These are phyloP conservation scores for Meriones unguiculatus DNA, from an alignment of 2,113 vertebrate genomes.

Conservation along the genomic window DNA sequence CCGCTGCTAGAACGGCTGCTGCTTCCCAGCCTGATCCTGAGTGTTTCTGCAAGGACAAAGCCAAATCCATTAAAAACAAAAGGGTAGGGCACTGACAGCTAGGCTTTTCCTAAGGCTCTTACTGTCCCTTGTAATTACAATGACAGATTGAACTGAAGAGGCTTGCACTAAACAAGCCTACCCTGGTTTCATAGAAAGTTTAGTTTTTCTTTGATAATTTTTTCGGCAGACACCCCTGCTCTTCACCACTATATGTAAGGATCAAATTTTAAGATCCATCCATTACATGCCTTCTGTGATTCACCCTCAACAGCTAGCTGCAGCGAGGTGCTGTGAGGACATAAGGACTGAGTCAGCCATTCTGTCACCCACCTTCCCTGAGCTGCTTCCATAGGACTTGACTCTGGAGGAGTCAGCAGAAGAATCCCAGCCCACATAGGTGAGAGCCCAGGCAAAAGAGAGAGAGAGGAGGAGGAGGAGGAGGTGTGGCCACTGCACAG, in stretches of 20 bases:
- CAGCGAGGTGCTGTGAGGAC: neutral
- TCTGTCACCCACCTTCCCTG: no score
- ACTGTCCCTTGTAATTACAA: slow-evolving; percentile 19
- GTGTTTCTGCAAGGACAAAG: neutral
- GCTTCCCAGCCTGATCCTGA: neutral
- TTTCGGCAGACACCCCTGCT: neutral
- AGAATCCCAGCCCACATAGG: neutral
- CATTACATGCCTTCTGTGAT: slow-evolving; percentile 6
- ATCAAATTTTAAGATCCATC: neutral
- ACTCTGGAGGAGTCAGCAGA: neutral
- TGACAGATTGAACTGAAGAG: slow-evolving; percentile 2
- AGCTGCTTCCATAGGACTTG: neutral
- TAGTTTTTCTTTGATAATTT: neutral
- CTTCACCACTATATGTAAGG: slow-evolving; percentile 25
- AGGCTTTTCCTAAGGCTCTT: neutral
- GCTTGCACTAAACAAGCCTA: neutral
- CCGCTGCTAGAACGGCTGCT: neutral
- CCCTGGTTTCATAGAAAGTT: neutral
- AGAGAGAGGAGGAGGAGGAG: neutral
- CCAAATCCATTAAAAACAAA: neutral
- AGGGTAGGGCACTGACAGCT: neutral
- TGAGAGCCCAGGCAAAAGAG: neutral
- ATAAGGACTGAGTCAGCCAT: neutral
- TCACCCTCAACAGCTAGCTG: neutral
- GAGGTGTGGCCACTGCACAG: no score